These are phyloP conservation scores for Himantopus leucocephalus DNA, from an alignment of 2,113 vertebrate genomes.

Conservation along the genomic window DNA sequence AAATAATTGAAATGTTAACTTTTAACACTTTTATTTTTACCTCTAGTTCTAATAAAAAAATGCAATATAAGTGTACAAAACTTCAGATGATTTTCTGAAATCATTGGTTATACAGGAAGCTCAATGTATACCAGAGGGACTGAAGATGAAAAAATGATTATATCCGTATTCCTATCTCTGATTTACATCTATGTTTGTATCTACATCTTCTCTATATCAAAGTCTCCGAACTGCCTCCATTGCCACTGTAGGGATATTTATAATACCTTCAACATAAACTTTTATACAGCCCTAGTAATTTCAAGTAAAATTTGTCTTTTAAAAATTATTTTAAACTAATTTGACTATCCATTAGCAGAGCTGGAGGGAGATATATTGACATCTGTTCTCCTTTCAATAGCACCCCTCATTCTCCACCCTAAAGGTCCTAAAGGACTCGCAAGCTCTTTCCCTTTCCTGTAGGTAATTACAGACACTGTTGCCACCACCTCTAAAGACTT, in stretches of 20 bases:
- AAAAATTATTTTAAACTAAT: not conserved
- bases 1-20: not conserved
- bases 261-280: not conserved
- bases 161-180: not conserved
- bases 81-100: not conserved
- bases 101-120: fast-evolving
- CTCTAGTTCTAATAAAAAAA: not conserved
- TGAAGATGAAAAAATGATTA: not conserved
- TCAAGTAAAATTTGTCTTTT: not conserved
- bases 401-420: not conserved
- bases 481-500: not conserved
- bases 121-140: too few relatives aligned
- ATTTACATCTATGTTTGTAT: not conserved
- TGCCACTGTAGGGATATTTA: not conserved
- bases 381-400: not conserved
- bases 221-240: not conserved
- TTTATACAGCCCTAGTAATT: not conserved
- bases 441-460: not conserved
- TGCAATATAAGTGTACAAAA: not conserved
- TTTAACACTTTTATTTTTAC: not conserved
- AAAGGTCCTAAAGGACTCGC: not conserved
- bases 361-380: not conserved
- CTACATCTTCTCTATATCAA: not conserved
- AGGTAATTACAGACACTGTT: not conserved
- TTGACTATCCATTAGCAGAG: not conserved